Base-by-base conservation (phyloP, 2,797 vertebrate species). In the Lepus oiostolus region DNA sequence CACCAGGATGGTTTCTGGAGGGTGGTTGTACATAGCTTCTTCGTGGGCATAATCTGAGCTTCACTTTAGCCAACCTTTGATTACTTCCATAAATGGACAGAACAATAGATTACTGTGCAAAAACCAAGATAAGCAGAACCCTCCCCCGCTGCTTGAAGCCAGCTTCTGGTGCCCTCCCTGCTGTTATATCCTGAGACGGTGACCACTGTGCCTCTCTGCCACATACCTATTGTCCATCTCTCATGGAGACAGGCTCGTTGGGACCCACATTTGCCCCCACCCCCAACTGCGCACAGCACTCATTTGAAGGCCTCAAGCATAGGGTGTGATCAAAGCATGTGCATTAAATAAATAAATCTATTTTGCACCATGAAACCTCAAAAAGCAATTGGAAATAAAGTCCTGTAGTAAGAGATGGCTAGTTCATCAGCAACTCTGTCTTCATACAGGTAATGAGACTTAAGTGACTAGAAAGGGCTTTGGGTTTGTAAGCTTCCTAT, bases 41-140 rank as follows among this genome's bases (percentile, higher is more conserved):
- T 95, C 30, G 9, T 26, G 19, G 94, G 67, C 62, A 71, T 80
- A 80, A 92, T 91, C 77, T 83, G 35, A 94, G 88, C 58, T 77
- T 28, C 65, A 80, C 77, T 93, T 95, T 85, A 92, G 83, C 47
- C 71, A 90, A 62, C 28, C 21, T 30, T 81, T 75, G 87, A 81
- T 85, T 88, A 89, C 85, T 90, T 94, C 60, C 65, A 92, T 72
- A 93, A 67, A 54, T 81, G 28, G 85, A 94, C 95, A 92, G 65
- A 91, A 81, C 86, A 88, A 93, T 84, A 90, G 50, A 62, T 85
- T 67, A 72, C 11, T 9, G 19, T 26, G 28, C 3, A 52, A 26
- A 60, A 87, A 67, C 67, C 35, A 91, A 95, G 74, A 87, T 67
- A 63, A 85, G 19, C 68, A 94, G 70, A 94, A 32, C 38, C 28